Evolutionary conservation across 2,888 invertebrate genomes (phyloP).

Genomic region (Eupithecia centaureata): DNA sequence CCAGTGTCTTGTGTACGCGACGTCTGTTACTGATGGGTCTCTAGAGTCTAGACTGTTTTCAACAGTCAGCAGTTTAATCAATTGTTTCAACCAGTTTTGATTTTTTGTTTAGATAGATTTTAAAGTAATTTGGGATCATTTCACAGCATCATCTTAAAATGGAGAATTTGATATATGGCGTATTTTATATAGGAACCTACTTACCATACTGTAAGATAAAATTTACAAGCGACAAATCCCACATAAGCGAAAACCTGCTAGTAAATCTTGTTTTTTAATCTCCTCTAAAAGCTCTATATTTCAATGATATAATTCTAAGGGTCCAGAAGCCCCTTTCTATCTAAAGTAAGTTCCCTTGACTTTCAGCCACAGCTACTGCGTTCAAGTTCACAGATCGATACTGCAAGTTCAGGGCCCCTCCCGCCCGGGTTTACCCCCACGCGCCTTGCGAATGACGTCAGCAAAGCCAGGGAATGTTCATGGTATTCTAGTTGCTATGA

Average conservation of each 20-base stretch:
- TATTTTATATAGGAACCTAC: too few species aligned
- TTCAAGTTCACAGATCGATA: slow-evolving; percentile 53
- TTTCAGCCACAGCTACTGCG: slow-evolving; percentile 39
- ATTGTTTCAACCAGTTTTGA: too few species aligned
- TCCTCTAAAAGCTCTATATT: not conserved
- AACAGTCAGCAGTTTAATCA: too few species aligned
- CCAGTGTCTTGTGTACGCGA: too few species aligned
- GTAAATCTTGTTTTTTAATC: not conserved
- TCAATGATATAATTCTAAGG: not conserved
- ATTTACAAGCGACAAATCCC: too few species aligned
- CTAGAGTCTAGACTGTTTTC: too few species aligned
- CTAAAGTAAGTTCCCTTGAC: slow-evolving; percentile 1
- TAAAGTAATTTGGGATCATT: too few species aligned
- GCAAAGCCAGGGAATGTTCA: slow-evolving; percentile 16
- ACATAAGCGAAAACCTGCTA: not conserved
- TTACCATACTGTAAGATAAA: too few species aligned
- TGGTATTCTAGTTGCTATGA: not conserved
- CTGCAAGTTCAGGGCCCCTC: slow-evolving; percentile 54
- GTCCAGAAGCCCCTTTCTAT: not conserved
- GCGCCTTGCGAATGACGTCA: slow-evolving; percentile 57
- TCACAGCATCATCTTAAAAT: too few species aligned
- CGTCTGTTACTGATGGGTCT: too few species aligned
- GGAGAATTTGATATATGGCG: too few species aligned
- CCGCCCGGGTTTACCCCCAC: slow-evolving; percentile 23
- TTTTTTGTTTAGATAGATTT: too few species aligned